A percentile compares a stretch with the other conserved stretches of the same genome.
phyloP scores from a whole-genome alignment of 2,113 vertebrate genomes.

The Riparia riparia region DNA sequence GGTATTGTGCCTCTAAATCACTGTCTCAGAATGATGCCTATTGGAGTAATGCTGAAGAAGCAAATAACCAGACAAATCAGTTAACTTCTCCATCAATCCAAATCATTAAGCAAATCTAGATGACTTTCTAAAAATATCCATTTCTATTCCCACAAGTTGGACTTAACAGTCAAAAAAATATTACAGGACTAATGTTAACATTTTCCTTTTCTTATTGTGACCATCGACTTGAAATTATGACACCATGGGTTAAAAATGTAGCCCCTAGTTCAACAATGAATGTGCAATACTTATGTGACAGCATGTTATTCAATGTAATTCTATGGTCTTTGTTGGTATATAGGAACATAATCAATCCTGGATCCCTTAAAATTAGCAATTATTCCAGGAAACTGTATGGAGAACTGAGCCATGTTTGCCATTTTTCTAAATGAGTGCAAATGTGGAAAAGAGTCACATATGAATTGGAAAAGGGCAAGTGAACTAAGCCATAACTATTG shows the following conservation, averaged over 20 bases:
- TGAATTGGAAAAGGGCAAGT: not conserved
- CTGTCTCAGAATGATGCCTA: not conserved
- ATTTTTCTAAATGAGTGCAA: not conserved
- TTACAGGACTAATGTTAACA: not conserved
- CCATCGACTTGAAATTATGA: not conserved
- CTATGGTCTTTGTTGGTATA: not conserved
- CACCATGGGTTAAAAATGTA: not conserved
- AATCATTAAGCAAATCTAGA: not conserved
- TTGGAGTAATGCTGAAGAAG: not conserved
- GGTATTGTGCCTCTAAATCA: not conserved
- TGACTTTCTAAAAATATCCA: not conserved
- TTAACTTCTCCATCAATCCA: not conserved
- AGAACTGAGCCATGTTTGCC: not conserved
- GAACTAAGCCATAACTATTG: not conserved
- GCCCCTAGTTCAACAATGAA: not conserved
- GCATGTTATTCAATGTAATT: rapidly evolving
- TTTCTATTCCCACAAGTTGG: not conserved
- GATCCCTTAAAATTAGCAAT: not conserved
- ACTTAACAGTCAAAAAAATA: not conserved
- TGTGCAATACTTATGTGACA: not conserved
- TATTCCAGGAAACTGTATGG: not conserved
- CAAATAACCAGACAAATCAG: not conserved
- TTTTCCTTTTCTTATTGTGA: not conserved
- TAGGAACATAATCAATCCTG: not conserved
- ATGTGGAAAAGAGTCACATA: not conserved